phyloP scores from a whole-genome alignment of 2,888 invertebrate species.

The Ophraella communa region DNA sequence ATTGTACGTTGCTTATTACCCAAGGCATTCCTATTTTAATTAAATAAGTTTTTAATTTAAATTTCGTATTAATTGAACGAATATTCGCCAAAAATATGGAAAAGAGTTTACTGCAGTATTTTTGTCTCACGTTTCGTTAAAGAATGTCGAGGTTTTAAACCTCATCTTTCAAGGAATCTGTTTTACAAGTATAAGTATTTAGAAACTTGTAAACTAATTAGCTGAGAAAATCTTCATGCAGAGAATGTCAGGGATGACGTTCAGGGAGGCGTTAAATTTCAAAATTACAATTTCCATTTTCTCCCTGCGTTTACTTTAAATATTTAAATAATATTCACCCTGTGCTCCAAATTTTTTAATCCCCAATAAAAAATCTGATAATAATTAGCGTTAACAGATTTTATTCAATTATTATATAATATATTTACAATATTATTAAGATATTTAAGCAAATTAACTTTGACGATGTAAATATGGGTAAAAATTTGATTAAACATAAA shows the following conservation, averaged over 20 bases:
- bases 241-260: neutral
- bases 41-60: neutral
- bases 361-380: too few species aligned
- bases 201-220: constrained; percentile 10
- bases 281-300: neutral
- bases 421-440: too few species aligned
- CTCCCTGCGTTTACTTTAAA: neutral
- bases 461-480: too few species aligned
- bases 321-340: neutral
- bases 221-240: neutral
- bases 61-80: too few species aligned
- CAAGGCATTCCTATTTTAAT: neutral
- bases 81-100: too few species aligned
- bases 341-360: too few species aligned
- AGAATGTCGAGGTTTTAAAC: neutral
- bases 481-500: too few species aligned
- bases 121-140: neutral
- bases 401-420: too few species aligned
- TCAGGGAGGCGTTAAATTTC: neutral
- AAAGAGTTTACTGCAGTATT: neutral
- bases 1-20: too few species aligned
- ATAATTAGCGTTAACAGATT: too few species aligned
- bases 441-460: too few species aligned
- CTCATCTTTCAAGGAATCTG: constrained; percentile 1
- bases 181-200: neutral